Evolutionary conservation across 2,113 vertebrate species (phyloP).

Genomic region (Chloroceryle aenea): DNA sequence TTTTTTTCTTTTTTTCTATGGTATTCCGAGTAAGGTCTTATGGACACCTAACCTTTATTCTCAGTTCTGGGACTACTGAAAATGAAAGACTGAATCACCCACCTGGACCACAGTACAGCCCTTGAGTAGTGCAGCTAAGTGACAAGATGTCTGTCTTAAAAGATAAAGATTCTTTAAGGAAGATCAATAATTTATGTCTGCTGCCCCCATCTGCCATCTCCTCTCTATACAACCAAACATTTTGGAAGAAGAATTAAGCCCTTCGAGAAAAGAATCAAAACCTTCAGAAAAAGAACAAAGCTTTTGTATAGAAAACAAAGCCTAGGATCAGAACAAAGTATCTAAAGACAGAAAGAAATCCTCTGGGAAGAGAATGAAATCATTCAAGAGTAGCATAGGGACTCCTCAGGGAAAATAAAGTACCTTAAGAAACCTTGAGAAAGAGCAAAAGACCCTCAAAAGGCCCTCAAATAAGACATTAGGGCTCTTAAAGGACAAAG

Average conservation of each 20-base stretch:
- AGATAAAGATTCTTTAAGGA: not conserved
- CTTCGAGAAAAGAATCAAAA: slow-evolving; percentile 4
- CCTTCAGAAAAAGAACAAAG: not conserved
- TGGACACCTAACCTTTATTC: not conserved
- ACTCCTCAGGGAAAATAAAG: not conserved
- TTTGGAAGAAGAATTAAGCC: not conserved
- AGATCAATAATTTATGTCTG: not conserved
- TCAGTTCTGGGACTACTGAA: not conserved
- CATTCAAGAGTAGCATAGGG: not conserved
- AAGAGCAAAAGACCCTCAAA: not conserved
- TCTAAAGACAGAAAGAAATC: not conserved
- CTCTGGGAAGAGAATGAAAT: not conserved
- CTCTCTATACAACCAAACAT: not conserved
- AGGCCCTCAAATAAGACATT: slow-evolving; percentile 6
- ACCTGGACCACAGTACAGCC: not conserved
- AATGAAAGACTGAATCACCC: not conserved
- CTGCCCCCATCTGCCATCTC: not conserved
- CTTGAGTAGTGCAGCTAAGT: not conserved
- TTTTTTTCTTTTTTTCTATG: not conserved
- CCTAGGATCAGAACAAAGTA: not conserved
- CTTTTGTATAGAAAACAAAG: not conserved
- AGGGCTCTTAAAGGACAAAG: not conserved
- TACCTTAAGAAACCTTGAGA: not conserved
- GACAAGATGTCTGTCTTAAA: not conserved
- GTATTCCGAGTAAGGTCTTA: not conserved